A percentile compares a stretch with the other conserved stretches of the same genome.
phyloP scores from a whole-genome alignment of 2,113 vertebrate species.

The Phylloscopus trochilus region DNA sequence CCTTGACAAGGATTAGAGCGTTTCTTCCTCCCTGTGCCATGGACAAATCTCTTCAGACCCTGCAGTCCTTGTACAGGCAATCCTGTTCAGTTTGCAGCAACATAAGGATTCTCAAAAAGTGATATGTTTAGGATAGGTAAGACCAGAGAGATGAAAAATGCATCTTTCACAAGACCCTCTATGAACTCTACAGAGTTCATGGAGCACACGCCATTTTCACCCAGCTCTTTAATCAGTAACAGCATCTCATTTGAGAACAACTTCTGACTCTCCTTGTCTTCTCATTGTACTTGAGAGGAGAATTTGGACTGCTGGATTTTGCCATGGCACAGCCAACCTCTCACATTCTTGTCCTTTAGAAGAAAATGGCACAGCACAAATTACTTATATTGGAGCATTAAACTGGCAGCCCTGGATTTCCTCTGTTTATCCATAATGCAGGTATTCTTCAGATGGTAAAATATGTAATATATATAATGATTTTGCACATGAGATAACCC shows the following conservation, averaged over 20 bases:
- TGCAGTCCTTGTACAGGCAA: background rate
- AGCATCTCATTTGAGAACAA: background rate
- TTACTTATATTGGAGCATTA: background rate
- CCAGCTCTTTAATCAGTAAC: background rate
- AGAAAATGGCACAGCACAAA: background rate
- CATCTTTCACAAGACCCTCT: background rate
- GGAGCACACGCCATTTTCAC: background rate
- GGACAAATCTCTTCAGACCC: background rate
- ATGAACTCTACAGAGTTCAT: background rate
- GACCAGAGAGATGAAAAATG: background rate
- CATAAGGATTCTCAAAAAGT: background rate
- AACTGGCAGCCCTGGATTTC: background rate
- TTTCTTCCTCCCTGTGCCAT: background rate
- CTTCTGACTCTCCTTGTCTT: background rate
- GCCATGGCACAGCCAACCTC: background rate
- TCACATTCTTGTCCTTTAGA: background rate
- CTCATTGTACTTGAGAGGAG: background rate
- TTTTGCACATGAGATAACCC: background rate
- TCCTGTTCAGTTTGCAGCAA: background rate
- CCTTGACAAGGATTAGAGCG: background rate
- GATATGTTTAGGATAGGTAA: background rate
- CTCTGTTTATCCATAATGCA: background rate
- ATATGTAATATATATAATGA: background rate
- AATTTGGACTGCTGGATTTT: slow-evolving; percentile 5
- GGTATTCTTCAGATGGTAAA: background rate